Percentiles rank a stretch among this genome's conserved stretches.
Evolutionary conservation across 2,888 invertebrate genomes (phyloP).

Genomic region (Alcis repandata): DNA sequence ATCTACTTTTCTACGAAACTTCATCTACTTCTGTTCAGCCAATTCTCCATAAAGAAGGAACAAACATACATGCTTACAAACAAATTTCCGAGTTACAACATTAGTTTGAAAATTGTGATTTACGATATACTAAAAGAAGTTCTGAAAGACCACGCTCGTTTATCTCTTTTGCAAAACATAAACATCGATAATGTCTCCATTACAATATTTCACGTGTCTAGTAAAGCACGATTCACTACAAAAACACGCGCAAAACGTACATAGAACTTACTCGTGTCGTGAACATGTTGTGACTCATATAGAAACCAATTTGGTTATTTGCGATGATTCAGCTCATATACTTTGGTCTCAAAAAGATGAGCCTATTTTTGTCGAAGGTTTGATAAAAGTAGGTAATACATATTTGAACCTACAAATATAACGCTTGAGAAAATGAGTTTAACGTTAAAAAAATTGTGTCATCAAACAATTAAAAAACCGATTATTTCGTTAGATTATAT

Average conservation of each 20-base stretch:
- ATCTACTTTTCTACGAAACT: too few species aligned
- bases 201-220: conserved; percentile 29
- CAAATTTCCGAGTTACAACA: too few species aligned
- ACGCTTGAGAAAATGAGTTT: too few species aligned
- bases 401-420: too few species aligned
- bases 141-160: conserved; percentile 33
- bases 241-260: not conserved
- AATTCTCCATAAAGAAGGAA: too few species aligned
- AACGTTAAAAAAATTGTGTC: too few species aligned
- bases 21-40: too few species aligned
- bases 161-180: conserved; percentile 24
- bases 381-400: too few species aligned
- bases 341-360: not conserved
- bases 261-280: not conserved
- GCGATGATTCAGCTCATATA: conserved; percentile 11
- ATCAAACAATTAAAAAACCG: too few species aligned
- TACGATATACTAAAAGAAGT: not conserved
- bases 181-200: conserved; percentile 24
- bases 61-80: too few species aligned
- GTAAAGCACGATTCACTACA: conserved; percentile 12
- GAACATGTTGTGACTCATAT: conserved; percentile 6
- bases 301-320: conserved; percentile 5
- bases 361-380: not conserved
- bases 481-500: too few species aligned
- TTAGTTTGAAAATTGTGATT: too few species aligned